These are phyloP conservation scores for Tachina grossa DNA, from an alignment of 2,888 invertebrate species.

Conservation along the genomic window DNA sequence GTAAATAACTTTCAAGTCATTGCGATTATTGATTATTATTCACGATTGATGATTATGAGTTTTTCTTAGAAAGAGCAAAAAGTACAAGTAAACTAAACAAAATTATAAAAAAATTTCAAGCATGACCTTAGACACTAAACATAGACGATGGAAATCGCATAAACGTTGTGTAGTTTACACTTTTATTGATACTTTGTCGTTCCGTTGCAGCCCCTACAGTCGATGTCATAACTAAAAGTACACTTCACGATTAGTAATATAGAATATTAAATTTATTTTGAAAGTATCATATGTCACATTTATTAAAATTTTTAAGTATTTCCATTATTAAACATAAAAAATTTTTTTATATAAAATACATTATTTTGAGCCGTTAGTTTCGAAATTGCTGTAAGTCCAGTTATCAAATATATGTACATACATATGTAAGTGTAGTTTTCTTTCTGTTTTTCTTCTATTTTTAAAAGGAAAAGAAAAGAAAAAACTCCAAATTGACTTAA, in stretches of 20 bases:
- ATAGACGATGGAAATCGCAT: background rate
- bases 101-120: background rate
- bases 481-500: too few species aligned
- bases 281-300: too few species aligned
- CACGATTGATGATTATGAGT: background rate
- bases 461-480: too few species aligned
- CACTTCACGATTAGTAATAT: too few species aligned
- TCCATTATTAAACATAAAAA: too few species aligned
- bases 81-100: background rate
- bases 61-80: constrained; percentile 15
- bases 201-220: background rate
- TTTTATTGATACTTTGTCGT: background rate
- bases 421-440: background rate
- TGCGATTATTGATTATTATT: background rate
- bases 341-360: too few species aligned
- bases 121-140: constrained; percentile 23
- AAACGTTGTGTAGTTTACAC: background rate
- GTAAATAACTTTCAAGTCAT: background rate
- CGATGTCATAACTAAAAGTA: background rate
- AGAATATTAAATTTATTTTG: too few species aligned
- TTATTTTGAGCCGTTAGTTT: background rate
- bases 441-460: too few species aligned
- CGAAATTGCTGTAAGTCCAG: constrained; percentile 1
- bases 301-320: too few species aligned
- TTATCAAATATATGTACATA: background rate